These are phyloP conservation scores for Ophonus ardosiacus DNA, from an alignment of 2,888 invertebrate genomes.

Conservation along the genomic window DNA sequence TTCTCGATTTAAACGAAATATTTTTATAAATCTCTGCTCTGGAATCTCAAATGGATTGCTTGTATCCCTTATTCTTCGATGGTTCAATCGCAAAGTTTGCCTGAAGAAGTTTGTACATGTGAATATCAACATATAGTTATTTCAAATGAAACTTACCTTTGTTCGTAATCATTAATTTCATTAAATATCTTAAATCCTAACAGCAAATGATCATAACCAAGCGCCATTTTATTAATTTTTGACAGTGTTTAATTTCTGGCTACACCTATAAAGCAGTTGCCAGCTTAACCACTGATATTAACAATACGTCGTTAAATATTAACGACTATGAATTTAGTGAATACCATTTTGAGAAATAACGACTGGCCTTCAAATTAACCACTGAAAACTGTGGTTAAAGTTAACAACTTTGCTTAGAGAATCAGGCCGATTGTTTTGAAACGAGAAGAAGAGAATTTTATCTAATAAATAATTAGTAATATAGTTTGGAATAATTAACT, in stretches of 20 bases:
- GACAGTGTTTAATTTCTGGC: background rate
- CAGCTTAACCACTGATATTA: background rate
- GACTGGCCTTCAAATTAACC: constrained; percentile 10
- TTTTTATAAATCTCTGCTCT: background rate
- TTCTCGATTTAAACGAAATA: background rate
- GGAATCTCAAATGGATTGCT: constrained; percentile 17
- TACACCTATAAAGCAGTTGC: constrained; percentile 2
- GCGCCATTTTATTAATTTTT: background rate
- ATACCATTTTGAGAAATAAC: background rate
- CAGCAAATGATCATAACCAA: background rate
- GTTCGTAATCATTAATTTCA: background rate
- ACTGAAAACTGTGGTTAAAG: background rate
- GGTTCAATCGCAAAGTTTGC: background rate
- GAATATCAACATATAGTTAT: background rate
- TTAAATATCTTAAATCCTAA: background rate
- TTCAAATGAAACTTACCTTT: background rate
- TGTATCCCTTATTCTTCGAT: background rate
- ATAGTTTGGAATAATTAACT: too few species aligned
- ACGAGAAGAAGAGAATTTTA: too few species aligned
- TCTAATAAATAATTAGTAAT: too few species aligned
- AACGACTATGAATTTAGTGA: background rate
- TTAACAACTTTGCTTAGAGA: constrained; percentile 19
- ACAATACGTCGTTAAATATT: background rate
- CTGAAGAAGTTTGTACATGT: background rate
- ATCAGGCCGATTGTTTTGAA: background rate